Evolutionary conservation across 2,888 invertebrate genomes (phyloP).

Genomic region (Ennomos fuscantarius): DNA sequence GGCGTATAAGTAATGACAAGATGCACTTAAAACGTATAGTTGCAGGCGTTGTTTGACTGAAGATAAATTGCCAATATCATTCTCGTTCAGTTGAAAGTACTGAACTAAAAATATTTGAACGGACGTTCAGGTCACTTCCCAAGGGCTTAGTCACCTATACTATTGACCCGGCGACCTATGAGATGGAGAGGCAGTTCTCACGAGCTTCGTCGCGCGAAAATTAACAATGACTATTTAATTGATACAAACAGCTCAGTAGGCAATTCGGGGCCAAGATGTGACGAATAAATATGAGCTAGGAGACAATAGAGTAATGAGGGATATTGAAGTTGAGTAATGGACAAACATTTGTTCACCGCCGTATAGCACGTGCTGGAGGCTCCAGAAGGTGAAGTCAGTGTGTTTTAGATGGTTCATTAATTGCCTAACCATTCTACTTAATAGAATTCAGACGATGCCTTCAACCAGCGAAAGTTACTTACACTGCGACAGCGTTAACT

Average conservation of each 20-base stretch:
- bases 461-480: constrained; percentile 11
- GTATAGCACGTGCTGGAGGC: constrained; percentile 30
- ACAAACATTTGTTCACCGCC: constrained; percentile 27
- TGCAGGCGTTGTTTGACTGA: constrained; percentile 20
- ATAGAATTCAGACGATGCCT: background rate
- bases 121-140: constrained; percentile 31
- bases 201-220: constrained; percentile 66
- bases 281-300: constrained; percentile 35
- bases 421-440: constrained; percentile 14
- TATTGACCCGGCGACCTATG: constrained; percentile 51
- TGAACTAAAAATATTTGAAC: constrained; percentile 10
- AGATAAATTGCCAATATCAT: constrained; percentile 19
- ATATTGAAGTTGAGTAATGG: constrained; percentile 35
- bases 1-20: constrained; percentile 23
- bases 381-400: constrained; percentile 20
- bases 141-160: constrained; percentile 45
- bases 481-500: background rate
- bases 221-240: constrained; percentile 77
- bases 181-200: constrained; percentile 61
- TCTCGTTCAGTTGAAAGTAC: constrained; percentile 12
- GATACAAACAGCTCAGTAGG: constrained; percentile 63
- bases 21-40: constrained; percentile 27
- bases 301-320: constrained; percentile 35
- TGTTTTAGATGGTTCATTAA: constrained; percentile 8
- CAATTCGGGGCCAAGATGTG: constrained; percentile 36